A percentile compares a stretch with the other conserved stretches of the same genome.
Conservation (phyloP, 1,140 invertebrate species). For the Theocolax elegans region DNA sequence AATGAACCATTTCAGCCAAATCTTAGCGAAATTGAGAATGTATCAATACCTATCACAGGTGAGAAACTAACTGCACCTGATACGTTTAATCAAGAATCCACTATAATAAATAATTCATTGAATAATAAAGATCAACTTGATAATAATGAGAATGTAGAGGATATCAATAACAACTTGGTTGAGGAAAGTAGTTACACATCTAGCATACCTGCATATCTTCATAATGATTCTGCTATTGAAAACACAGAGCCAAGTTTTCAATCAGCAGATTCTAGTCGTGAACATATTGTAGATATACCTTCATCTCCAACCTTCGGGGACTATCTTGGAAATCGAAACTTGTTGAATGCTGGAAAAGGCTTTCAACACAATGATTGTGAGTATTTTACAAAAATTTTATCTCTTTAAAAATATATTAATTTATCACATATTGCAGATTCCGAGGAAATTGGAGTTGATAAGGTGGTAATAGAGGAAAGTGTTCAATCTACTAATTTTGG, state of each 20-base stretch:
- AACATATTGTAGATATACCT: constrained; percentile 42
- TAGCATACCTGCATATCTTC: constrained; percentile 8
- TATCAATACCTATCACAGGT: background rate
- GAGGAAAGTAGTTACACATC: constrained; percentile 13
- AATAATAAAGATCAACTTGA: background rate
- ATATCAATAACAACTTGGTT: constrained; percentile 39
- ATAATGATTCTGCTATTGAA: constrained; percentile 31
- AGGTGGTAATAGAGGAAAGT: constrained; percentile 10
- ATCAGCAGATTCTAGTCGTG: constrained; percentile 45
- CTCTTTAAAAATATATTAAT: constrained; percentile 28
- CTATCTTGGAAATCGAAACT: constrained; percentile 57
- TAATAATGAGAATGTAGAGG: constrained; percentile 28
- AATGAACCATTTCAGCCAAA: background rate
- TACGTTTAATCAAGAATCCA: background rate
- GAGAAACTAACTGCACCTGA: background rate
- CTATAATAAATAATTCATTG: background rate
- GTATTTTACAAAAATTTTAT: constrained; percentile 42
- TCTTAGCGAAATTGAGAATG: background rate
- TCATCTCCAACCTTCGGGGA: constrained; percentile 48
- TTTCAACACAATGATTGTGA: constrained; percentile 43
- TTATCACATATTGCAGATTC: constrained; percentile 36
- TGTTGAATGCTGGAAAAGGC: constrained; percentile 54
- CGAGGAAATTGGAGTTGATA: constrained; percentile 36
- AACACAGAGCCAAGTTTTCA: constrained; percentile 27
- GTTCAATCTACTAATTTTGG: constrained; percentile 20